Base-by-base conservation (phyloP, 2,113 vertebrate species). In the Lophius piscatorius region DNA sequence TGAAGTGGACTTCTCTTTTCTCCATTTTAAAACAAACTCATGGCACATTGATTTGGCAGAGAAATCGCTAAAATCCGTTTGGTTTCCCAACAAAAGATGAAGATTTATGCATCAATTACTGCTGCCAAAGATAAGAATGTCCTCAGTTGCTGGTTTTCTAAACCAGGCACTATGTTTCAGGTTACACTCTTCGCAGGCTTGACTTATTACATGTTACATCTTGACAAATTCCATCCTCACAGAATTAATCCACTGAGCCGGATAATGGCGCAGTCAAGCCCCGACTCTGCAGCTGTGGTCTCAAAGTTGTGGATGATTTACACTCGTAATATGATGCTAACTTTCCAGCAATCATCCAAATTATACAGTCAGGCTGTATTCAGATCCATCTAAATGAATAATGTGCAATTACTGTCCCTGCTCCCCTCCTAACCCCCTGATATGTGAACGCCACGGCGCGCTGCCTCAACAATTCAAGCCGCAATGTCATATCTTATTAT, bases 401-500 rank as follows among this genome's bases (percentile, higher is more conserved):
- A 90, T 80, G 78, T 74, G 72, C 73, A 85, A 77, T 82, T 78
- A 87, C 66, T 24, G 76, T 70, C 63, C 24, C 46, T 2, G 40
- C 54, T 33, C 44, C 33, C 35, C 36, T 21, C 23, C 24, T 51
- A 44, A 59, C 50, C 61, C 16, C 0, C 0, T 0, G 13, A 46
- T 26, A 0, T 39, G 36, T 26, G 62, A 52, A 22, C 11, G 20
- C 12, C 23, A 24, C 17, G n/a, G 35, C 65, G 57, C 56, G 14
- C 66, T 33, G 64, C 70, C 70, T 33, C 41, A 0, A 38, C 63
- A 13, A 65, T 48, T 71, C 36, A 39, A 21, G 60, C 83, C 61
- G 69, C 51, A 33, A 64, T 74, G 87, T 85, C 83, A 84, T 62
- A 70, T 81, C 54, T 47, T 73, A 83, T 91, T 87, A 84, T 62